Conservation (phyloP, 2,888 invertebrate genomes). For the Dicroscelio sp. region DNA sequence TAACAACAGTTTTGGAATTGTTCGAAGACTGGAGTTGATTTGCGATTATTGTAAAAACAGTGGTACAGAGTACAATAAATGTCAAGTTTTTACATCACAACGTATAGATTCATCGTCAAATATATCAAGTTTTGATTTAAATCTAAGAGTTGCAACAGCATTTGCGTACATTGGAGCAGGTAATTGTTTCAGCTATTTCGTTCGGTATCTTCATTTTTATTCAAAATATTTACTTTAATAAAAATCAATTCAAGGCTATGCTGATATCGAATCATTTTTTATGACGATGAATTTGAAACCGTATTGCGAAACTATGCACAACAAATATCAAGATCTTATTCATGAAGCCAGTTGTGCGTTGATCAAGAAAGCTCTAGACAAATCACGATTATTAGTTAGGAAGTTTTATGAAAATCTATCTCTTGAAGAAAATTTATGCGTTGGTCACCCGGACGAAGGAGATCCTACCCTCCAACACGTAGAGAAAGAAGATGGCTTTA, state of each 20-base stretch:
- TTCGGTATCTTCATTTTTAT: not conserved
- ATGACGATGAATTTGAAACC: constrained; percentile 20
- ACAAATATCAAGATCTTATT: constrained; percentile 8
- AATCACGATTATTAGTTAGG: constrained; percentile 7
- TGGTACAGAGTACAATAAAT: constrained; percentile 17
- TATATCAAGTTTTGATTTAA: constrained; percentile 20
- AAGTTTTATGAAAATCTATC: constrained; percentile 14
- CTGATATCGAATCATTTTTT: not conserved
- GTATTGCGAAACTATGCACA: not conserved
- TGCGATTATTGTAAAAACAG: constrained; percentile 30
- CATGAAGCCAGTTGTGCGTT: not conserved
- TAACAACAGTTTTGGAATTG: not conserved
- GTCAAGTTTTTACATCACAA: constrained; percentile 9
- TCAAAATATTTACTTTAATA: constrained; percentile 11
- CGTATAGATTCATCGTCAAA: constrained; percentile 5
- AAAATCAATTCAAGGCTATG: constrained; percentile 4
- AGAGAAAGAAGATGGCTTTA: not conserved
- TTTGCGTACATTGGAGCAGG: constrained; percentile 10
- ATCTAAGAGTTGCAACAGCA: not conserved
- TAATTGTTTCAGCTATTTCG: not conserved
- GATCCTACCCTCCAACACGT: not conserved
- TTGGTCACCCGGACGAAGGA: constrained; percentile 1
- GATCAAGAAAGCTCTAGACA: constrained; percentile 22
- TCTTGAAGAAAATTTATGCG: not conserved
- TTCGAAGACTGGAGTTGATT: constrained; percentile 10